These are phyloP conservation scores for Acanthopleura granulata DNA, from an alignment of 2,888 invertebrate species.

Conservation along the genomic window DNA sequence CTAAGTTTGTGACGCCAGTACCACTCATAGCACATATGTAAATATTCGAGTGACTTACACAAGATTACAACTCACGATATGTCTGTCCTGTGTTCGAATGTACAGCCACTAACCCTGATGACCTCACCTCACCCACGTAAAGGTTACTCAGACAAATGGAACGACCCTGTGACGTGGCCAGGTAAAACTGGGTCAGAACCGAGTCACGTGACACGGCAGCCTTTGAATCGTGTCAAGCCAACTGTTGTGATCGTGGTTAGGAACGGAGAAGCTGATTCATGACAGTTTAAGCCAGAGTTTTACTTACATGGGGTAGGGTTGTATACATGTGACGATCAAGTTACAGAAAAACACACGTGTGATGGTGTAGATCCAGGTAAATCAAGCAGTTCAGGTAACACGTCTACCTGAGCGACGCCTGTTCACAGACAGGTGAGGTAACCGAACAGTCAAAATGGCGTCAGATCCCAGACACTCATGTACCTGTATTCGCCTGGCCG, in stretches of 20 bases:
- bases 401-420: neutral
- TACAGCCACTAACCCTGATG: too few relatives aligned
- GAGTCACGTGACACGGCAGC: conserved; percentile 3
- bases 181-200: neutral
- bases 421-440: neutral
- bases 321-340: too few relatives aligned
- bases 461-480: neutral
- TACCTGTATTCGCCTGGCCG: neutral
- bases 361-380: neutral
- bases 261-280: neutral
- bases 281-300: neutral
- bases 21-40: too few relatives aligned
- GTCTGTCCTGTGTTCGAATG: too few relatives aligned
- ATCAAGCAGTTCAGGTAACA: neutral
- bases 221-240: conserved; percentile 8
- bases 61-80: too few relatives aligned
- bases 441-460: neutral
- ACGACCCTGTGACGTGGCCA: neutral
- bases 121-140: too few relatives aligned
- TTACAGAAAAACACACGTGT: too few relatives aligned
- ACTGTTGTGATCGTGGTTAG: neutral
- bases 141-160: too few relatives aligned
- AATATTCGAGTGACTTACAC: too few relatives aligned
- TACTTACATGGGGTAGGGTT: too few relatives aligned
- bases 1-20: too few relatives aligned